A percentile compares a stretch with the other conserved stretches of the same genome.
These are phyloP conservation scores for Drosophila mimica DNA, from an alignment of 2,888 invertebrate species.

Conservation along the genomic window DNA sequence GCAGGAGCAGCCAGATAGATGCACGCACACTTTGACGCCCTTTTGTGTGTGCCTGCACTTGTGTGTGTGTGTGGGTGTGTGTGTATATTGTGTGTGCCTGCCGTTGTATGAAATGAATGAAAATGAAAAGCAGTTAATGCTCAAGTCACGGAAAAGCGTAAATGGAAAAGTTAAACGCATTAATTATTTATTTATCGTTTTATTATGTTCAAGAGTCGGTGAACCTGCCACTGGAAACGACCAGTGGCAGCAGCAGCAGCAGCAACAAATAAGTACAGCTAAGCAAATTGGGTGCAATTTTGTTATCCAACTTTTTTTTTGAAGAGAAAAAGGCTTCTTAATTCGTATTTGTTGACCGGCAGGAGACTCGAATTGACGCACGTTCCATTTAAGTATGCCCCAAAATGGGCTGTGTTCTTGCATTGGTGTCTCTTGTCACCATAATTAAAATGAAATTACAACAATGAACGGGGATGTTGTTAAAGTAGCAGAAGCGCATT, in stretches of 20 bases:
- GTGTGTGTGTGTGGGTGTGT: constrained; percentile 18
- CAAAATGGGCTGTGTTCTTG: constrained; percentile 27
- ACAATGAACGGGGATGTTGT: constrained; percentile 44
- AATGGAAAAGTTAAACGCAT: constrained; percentile 81
- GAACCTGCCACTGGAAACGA: constrained; percentile 66
- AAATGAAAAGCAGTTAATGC: constrained; percentile 79
- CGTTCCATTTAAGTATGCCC: constrained; percentile 34
- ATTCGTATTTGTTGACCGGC: constrained; percentile 15
- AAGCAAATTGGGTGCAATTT: constrained; percentile 69
- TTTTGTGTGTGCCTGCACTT: constrained; percentile 47
- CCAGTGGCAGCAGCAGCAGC: constrained; percentile 31
- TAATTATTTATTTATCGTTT: constrained; percentile 83
- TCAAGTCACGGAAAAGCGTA: constrained; percentile 79
- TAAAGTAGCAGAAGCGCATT: constrained; percentile 21
- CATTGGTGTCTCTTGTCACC: constrained; percentile 40
- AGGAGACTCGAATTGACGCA: constrained; percentile 17
- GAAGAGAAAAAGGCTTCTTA: constrained; percentile 36
- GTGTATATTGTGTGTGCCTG: constrained; percentile 21
- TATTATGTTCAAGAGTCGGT: constrained; percentile 76
- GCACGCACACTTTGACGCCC: constrained; percentile 39
- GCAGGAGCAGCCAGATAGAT: constrained; percentile 30
- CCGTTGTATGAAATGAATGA: constrained; percentile 68
- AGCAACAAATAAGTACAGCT: constrained; percentile 55
- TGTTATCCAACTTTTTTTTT: constrained; percentile 50
- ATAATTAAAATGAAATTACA: constrained; percentile 63